Base-by-base conservation (phyloP, 2,888 invertebrate genomes). In the Leptura quadrifasciata region DNA sequence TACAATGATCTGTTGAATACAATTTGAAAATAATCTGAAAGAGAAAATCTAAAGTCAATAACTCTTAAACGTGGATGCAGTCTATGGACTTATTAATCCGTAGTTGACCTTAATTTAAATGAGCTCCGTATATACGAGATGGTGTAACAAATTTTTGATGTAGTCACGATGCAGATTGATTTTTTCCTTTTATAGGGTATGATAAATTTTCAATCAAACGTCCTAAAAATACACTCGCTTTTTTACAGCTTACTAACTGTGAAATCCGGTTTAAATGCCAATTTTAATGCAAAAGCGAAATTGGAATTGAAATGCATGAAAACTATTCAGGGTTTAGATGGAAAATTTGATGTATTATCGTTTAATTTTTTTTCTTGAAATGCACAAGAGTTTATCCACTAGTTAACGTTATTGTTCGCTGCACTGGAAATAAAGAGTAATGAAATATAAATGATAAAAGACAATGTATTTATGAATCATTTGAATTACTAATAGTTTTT, bases 131-230 rank as follows among this genome's bases (percentile, higher is more conserved):
- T 5, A 3, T 5, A 31, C 57, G 68, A n/a, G 57, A 68, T 35
- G 35, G 55, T 35, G 10, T 55, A 27, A 18, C 20, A 55, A 27
- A 57, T 57, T 64, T 39, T 64, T 64, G 39, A 64, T 64, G 39
- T 21, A 64, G 20, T 64, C 17, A 21, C 57, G 55, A 18, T 55
- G 63, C 39, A 39, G 63, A 63, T 68, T 68, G 20, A 57, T 68
- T 68, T 67, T 68, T 68, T 18, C 20, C 17, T 68, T 27, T 17
- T 31, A 17, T 55, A 31, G 55, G 68, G 57, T 57, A 57, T 20
- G 73, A 73, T 17, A 65, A 73, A 57, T 65, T 73, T 73, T 65
- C 65, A 73, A 73, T 57, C 64, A 57, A 72, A 64, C 64, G 55
- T 72, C 63, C 64, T 64, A 55, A 64, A 64, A 72, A 73, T 55